Evolutionary conservation across 2,113 vertebrate species (phyloP).

Genomic region (Neopipo cinnamomea): DNA sequence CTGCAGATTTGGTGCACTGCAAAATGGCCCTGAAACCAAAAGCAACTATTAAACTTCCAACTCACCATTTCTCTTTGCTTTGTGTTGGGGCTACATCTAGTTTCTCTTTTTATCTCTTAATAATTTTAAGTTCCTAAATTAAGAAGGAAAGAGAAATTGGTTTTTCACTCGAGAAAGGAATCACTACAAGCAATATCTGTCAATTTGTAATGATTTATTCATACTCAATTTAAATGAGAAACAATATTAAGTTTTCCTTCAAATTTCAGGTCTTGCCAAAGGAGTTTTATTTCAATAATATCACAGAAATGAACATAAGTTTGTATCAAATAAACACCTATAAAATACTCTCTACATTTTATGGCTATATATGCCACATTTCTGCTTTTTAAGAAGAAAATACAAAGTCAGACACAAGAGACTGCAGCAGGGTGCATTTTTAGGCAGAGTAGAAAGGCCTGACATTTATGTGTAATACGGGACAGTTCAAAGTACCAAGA

Average conservation of each 20-base stretch:
- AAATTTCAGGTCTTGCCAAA: constrained; percentile 2
- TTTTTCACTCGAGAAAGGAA: not conserved
- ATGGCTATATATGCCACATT: not conserved
- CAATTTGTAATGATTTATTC: constrained; percentile 39
- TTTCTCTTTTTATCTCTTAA: not conserved
- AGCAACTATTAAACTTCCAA: not conserved
- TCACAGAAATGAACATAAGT: not conserved
- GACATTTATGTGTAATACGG: not conserved
- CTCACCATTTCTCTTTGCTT: not conserved
- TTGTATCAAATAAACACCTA: not conserved
- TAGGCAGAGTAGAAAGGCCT: not conserved
- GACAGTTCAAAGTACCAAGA: constrained; percentile 6
- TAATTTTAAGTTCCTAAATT: constrained; percentile 37
- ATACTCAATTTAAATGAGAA: constrained; percentile 20
- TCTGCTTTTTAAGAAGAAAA: not conserved
- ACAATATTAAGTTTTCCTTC: not conserved
- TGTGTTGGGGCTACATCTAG: not conserved
- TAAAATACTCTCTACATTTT: not conserved
- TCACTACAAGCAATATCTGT: not conserved
- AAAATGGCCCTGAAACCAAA: not conserved
- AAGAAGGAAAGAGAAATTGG: constrained; percentile 16
- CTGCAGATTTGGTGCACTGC: not conserved
- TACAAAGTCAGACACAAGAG: not conserved
- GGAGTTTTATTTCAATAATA: not conserved
- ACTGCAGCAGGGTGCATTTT: not conserved